Conservation (phyloP, 2,888 invertebrate species). For the Yponomeuta cagnagella region DNA sequence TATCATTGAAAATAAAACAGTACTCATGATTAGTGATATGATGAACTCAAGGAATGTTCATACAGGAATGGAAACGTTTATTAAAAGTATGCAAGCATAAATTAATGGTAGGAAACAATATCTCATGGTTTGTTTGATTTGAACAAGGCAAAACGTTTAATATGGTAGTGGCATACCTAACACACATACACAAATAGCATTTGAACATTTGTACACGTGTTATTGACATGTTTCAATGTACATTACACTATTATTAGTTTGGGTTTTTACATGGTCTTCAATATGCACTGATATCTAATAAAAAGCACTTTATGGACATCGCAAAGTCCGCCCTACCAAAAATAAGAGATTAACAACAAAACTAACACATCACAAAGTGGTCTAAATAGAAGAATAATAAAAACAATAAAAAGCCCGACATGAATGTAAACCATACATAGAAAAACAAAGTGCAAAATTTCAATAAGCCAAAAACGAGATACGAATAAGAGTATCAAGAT, state of each 20-base stretch:
- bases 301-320: slow-evolving; percentile 62
- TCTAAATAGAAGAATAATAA: slow-evolving; percentile 2
- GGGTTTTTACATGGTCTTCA: slow-evolving; percentile 62
- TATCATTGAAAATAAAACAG: slow-evolving; percentile 18
- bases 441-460: slow-evolving; percentile 11
- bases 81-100: not conserved
- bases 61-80: not conserved
- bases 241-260: slow-evolving; percentile 35
- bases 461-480: slow-evolving; percentile 15
- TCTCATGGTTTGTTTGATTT: not conserved
- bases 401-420: slow-evolving; percentile 1
- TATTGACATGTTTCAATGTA: slow-evolving; percentile 59
- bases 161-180: slow-evolving; percentile 66
- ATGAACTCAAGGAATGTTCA: not conserved
- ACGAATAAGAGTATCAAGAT: slow-evolving; percentile 13
- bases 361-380: slow-evolving; percentile 5
- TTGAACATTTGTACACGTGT: slow-evolving; percentile 58
- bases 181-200: slow-evolving; percentile 64
- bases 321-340: slow-evolving; percentile 32
- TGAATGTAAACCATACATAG: slow-evolving; percentile 7
- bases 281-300: slow-evolving; percentile 45
- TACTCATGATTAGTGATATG: not conserved
- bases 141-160: slow-evolving; percentile 20
- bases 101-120: not conserved
- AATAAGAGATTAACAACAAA: slow-evolving; percentile 27